Evolutionary conservation across 2,113 vertebrate genomes (phyloP).

Genomic region (Anolis sagrei): DNA sequence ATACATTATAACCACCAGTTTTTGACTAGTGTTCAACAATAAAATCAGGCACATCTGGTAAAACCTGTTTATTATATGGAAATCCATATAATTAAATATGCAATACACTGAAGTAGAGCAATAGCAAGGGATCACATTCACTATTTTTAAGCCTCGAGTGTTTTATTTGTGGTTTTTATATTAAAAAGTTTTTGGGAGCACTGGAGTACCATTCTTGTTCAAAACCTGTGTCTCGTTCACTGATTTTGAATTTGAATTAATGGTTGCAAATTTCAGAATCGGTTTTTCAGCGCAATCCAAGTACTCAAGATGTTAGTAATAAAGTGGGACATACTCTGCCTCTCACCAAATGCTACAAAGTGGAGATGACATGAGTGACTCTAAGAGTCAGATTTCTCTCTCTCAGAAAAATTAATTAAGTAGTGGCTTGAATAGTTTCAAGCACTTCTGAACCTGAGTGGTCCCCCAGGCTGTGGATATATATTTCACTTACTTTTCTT

Average conservation of each 20-base stretch:
- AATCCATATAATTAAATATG: constrained; percentile 66
- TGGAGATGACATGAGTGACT: background rate
- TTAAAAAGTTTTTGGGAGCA: constrained; percentile 68
- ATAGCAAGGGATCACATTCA: constrained; percentile 56
- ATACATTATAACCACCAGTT: constrained; percentile 59
- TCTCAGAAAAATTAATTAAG: background rate
- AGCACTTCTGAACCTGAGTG: background rate
- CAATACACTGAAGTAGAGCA: constrained; percentile 63
- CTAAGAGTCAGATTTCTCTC: background rate
- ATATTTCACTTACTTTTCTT: too few species aligned
- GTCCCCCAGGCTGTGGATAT: too few species aligned
- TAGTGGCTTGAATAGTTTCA: background rate
- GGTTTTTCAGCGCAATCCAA: background rate
- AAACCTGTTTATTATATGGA: constrained; percentile 58
- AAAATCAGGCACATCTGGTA: constrained; percentile 63
- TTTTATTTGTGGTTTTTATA: constrained; percentile 42
- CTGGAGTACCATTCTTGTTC: constrained; percentile 30
- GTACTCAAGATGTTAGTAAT: background rate
- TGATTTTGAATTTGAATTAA: background rate
- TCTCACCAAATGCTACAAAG: background rate
- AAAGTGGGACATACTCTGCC: background rate
- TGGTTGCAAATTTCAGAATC: background rate
- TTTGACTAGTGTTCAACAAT: constrained; percentile 61
- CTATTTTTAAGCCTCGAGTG: constrained; percentile 55
- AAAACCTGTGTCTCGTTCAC: background rate